phyloP scores from a whole-genome alignment of 2,113 vertebrate genomes.

The Notothenia rossii region DNA sequence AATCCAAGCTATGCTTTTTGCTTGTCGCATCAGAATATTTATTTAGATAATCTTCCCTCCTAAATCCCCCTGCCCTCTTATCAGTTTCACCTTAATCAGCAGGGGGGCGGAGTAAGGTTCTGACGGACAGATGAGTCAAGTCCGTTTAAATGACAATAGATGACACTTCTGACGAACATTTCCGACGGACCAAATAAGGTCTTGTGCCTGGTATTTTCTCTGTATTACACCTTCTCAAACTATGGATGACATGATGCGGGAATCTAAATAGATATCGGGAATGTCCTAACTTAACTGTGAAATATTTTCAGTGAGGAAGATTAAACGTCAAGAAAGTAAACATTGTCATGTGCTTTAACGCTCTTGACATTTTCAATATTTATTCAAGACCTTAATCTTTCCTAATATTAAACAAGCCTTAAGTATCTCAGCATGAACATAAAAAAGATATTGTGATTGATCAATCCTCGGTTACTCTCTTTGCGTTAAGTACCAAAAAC shows the following conservation, averaged over 20 bases:
- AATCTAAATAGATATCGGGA: neutral
- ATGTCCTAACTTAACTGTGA: neutral
- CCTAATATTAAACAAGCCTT: neutral
- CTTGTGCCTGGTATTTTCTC: neutral
- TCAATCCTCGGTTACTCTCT: neutral
- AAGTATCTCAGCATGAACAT: neutral
- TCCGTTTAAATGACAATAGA: constrained; percentile 14
- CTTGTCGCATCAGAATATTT: neutral
- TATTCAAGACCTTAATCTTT: neutral
- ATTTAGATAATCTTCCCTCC: neutral
- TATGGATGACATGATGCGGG: constrained; percentile 3
- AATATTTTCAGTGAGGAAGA: neutral
- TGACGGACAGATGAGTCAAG: constrained; percentile 24
- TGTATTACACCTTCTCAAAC: constrained; percentile 11
- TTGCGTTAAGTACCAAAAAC: neutral
- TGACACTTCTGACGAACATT: neutral
- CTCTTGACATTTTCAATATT: neutral
- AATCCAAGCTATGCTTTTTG: neutral
- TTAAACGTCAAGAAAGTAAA: neutral
- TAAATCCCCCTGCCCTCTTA: neutral
- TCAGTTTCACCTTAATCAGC: constrained; percentile 32
- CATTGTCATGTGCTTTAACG: too few relatives aligned
- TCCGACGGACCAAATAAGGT: constrained; percentile 58
- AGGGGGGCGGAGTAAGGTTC: constrained; percentile 24
- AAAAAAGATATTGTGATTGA: neutral